Conservation (phyloP, 2,113 vertebrate genomes). For the Nothobranchius furzeri region DNA sequence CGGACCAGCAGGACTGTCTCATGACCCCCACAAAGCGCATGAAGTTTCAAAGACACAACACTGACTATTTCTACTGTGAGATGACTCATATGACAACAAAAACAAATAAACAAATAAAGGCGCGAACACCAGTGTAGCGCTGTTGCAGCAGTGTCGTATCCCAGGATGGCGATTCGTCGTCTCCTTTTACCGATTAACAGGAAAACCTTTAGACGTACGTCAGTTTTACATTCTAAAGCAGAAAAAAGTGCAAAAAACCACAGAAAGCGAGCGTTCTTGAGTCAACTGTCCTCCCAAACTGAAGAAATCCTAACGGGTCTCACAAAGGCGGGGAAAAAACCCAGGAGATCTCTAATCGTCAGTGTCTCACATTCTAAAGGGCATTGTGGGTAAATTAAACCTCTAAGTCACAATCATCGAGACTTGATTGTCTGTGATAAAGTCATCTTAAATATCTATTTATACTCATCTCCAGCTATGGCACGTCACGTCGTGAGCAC, state of each 20-base stretch:
- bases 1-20: constrained; percentile 26
- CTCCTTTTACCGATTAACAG: not conserved
- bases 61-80: not conserved
- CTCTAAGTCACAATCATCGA: constrained; percentile 67
- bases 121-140: constrained; percentile 5
- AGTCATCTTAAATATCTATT: constrained; percentile 65
- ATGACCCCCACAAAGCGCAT: constrained; percentile 17
- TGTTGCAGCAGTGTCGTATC: constrained; percentile 15
- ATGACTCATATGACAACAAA: constrained; percentile 12
- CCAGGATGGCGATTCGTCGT: not conserved
- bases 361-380: constrained; percentile 56
- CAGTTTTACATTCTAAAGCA: constrained; percentile 64
- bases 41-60: constrained; percentile 10
- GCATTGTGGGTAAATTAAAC: constrained; percentile 54
- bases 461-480: constrained; percentile 58
- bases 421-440: constrained; percentile 76
- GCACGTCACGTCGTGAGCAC: constrained; percentile 65
- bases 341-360: constrained; percentile 30
- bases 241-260: constrained; percentile 73
- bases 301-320: constrained; percentile 34
- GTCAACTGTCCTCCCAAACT: constrained; percentile 3
- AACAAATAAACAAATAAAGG: not conserved
- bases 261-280: constrained; percentile 27
- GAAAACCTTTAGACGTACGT: constrained; percentile 20
- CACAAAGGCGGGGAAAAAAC: constrained; percentile 31